Evolutionary conservation across 2,888 invertebrate genomes (phyloP), one percentile per base, ranked within the genome.

Genomic region (Leptopilina myrica): DNA sequence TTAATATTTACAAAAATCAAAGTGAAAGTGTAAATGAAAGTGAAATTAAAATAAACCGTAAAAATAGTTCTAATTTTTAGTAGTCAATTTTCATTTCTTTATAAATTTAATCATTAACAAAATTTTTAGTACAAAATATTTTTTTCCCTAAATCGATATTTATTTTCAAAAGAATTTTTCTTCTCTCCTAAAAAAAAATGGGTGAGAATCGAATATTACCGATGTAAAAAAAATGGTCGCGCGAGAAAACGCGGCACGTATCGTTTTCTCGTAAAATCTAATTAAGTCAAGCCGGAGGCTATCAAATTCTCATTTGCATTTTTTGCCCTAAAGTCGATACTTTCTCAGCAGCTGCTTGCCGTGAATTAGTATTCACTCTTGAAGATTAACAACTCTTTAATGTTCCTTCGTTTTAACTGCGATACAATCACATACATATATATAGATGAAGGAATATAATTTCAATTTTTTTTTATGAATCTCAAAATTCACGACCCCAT

Each of bases 261-360:
- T 73, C 73, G 56, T 73, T 73, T 73, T 73, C 56, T 14, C 56
- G 53, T 73, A 56, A 73, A 73, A 56, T 33, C n/a, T 11, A 73
- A 73, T 73, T 56, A 56, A 73, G 73, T 56, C 56, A 53, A 53
- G 56, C n/a, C 33, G 73, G 40, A 73, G 49, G 73, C 73, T 73
- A 73, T 73, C 53, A 73, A 73, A 56, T 73, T 56, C 73, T 73
- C 73, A 53, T 73, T 73, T 73, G 56, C 56, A 56, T 56, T 73
- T 73, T 73, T 73, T 73, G n/a, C 73, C 20, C 73, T 56, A 56
- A 56, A 56, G 56, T 73, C 73, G 73, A 73, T 73, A 56, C 73
- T 73, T 73, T 56, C 73, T 53, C 33, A 73, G 53, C 73, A 56
- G 53, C 26, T 73, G 26, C 14, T 56, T 56, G 49, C 33, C 33